Base-by-base conservation (phyloP, 2,888 invertebrate species). In the Branchellion lobata region DNA sequence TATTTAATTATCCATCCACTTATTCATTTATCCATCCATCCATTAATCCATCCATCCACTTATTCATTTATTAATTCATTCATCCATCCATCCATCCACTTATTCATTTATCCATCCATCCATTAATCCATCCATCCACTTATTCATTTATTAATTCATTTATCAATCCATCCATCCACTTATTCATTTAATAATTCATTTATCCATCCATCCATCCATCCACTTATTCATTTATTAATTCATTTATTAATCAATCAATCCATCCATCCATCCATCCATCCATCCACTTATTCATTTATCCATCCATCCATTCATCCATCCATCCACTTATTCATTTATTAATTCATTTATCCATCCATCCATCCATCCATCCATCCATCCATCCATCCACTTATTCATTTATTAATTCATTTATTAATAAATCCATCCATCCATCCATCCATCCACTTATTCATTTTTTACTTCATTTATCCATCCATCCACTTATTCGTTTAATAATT, bases 181-280 rank as follows among this genome's bases (percentile, higher is more conserved):
- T 57, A 5, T 11, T 11, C n/a, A n/a, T 40, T 40, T 5, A 27
- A 36, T n/a, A 3, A 21, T 31, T 24, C 24, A 29, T 76, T 76
- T 21, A 2, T n/a, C 34, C 21, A 2, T 18, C 3, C 34, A n/a
- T 27, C 29, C 11, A 5, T 14, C 3, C 33, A n/a, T 8, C 72
- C n/a, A 27, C 24, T 29, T 5, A 71, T 33, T 18, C 11, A 27
- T 5, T 5, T 14, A 29, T 11, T 5, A 18, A 2, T 40, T 14
- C 27, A 65, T 65, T 72, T 71, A 61, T 72, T 18, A 47, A 34
- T 24, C 31, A 88, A 89, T 51, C 87, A 96, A n/a, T n/a, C n/a
- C n/a, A n/a, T n/a, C n/a, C n/a, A n/a, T n/a, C n/a, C n/a, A n/a
- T n/a, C n/a, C n/a, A n/a, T 36, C 31, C 29, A 34, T 24, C 24